phyloP scores from a whole-genome alignment of 2,888 invertebrate genomes.

The Pandemis heparana region DNA sequence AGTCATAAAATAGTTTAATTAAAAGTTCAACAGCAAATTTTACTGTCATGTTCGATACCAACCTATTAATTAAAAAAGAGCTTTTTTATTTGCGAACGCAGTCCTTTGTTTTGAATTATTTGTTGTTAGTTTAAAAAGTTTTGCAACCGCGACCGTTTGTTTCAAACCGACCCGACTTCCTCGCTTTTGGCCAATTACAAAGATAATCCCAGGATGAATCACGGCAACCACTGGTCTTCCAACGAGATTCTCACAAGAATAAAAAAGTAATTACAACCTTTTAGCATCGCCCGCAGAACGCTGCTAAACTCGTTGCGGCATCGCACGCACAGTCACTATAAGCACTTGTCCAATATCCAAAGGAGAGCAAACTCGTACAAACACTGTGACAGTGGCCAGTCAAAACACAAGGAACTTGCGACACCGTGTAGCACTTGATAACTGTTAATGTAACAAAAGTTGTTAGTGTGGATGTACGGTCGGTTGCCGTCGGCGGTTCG shows the following conservation, averaged over 20 bases:
- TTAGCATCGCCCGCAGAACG: constrained; percentile 85
- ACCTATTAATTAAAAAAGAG: neutral
- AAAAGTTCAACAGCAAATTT: constrained; percentile 15
- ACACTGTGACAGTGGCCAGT: constrained; percentile 69
- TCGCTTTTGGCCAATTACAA: constrained; percentile 5
- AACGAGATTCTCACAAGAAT: constrained; percentile 64
- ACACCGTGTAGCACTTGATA: constrained; percentile 76
- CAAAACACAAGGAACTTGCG: constrained; percentile 77
- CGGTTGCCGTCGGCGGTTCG: constrained; percentile 69
- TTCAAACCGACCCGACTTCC: neutral
- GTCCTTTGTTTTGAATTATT: neutral
- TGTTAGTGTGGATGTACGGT: constrained; percentile 69
- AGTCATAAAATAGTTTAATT: constrained; percentile 38
- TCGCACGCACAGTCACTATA: constrained; percentile 80
- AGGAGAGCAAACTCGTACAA: constrained; percentile 68
- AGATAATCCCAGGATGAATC: neutral
- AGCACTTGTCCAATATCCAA: constrained; percentile 83
- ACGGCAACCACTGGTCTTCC: constrained; percentile 22
- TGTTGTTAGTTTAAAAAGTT: neutral
- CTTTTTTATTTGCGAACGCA: neutral
- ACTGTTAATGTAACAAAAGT: constrained; percentile 80
- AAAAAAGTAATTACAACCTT: constrained; percentile 78
- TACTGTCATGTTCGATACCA: neutral
- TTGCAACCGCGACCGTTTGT: neutral
- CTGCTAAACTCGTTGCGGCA: constrained; percentile 81